These are phyloP conservation scores for Triops longicaudatus DNA, from an alignment of 1,140 invertebrate genomes.

Conservation along the genomic window DNA sequence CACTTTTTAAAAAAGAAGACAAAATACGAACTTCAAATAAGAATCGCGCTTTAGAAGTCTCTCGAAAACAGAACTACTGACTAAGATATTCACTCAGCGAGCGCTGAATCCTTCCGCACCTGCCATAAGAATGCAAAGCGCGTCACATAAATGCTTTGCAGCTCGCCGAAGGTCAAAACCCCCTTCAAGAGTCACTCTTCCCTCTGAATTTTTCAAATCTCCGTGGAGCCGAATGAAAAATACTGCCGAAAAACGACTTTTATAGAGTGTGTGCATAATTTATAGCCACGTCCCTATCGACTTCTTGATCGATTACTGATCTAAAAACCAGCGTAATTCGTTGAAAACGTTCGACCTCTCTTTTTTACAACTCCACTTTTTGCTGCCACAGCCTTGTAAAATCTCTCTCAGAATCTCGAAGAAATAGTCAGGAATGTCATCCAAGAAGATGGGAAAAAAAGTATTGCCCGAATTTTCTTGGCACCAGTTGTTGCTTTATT, in stretches of 20 bases:
- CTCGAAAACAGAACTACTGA: too few relatives aligned
- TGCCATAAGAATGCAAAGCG: too few relatives aligned
- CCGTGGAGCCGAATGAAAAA: neutral
- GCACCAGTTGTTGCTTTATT: neutral
- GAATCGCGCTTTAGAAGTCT: too few relatives aligned
- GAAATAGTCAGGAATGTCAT: neutral
- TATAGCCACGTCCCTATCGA: neutral
- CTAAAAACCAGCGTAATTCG: neutral
- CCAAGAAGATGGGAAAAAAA: neutral
- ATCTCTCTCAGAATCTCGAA: too few relatives aligned
- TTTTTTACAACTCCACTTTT: neutral
- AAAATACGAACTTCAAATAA: too few relatives aligned
- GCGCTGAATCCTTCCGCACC: too few relatives aligned
- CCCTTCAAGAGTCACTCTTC: too few relatives aligned
- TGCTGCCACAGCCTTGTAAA: too few relatives aligned
- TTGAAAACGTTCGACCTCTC: neutral
- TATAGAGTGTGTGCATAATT: neutral
- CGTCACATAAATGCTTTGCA: too few relatives aligned
- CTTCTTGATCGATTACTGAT: constrained; percentile 5
- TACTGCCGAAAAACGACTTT: neutral
- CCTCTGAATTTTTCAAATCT: too few relatives aligned
- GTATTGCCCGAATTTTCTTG: neutral
- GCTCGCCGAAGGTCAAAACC: too few relatives aligned
- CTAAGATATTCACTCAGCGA: too few relatives aligned
- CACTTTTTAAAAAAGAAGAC: neutral